Evolutionary conservation across 2,888 invertebrate species (phyloP).

Genomic region (Protonemura montana): DNA sequence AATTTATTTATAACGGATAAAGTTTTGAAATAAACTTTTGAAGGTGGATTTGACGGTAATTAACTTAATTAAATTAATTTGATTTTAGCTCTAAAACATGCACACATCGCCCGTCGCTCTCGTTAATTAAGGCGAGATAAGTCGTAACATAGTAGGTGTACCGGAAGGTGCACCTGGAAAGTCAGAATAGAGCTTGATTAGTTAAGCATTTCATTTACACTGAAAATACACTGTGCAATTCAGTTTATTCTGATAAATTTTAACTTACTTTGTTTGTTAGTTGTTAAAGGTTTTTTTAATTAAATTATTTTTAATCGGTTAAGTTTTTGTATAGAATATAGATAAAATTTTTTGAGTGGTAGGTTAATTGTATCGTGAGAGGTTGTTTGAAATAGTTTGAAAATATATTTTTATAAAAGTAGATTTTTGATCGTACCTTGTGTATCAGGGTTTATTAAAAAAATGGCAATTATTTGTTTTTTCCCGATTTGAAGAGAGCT

Average conservation of each 20-base stretch:
- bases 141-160: constrained; percentile 84
- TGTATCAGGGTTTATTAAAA: constrained; percentile 75
- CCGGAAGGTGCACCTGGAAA: constrained; percentile 77
- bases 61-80: not conserved
- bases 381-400: constrained; percentile 63
- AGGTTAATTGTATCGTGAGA: constrained; percentile 66
- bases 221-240: constrained; percentile 65
- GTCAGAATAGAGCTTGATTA: constrained; percentile 65
- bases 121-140: constrained; percentile 72
- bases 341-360: constrained; percentile 57
- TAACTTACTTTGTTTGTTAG: constrained; percentile 49
- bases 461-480: constrained; percentile 58
- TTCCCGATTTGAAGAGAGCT: constrained; percentile 67
- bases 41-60: constrained; percentile 76
- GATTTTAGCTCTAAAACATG: constrained; percentile 61
- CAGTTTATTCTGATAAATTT: constrained; percentile 57
- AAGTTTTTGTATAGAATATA: constrained; percentile 50
- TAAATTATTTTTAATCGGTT: constrained; percentile 56
- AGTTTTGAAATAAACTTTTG: constrained; percentile 59
- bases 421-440: constrained; percentile 73
- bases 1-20: constrained; percentile 60
- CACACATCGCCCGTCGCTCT: constrained; percentile 84
- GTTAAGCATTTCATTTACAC: constrained; percentile 72
- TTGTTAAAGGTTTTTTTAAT: constrained; percentile 55
- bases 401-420: constrained; percentile 62